These are phyloP conservation scores for Trinorchestia longiramus DNA, from an alignment of 1,140 invertebrate species.

Conservation along the genomic window DNA sequence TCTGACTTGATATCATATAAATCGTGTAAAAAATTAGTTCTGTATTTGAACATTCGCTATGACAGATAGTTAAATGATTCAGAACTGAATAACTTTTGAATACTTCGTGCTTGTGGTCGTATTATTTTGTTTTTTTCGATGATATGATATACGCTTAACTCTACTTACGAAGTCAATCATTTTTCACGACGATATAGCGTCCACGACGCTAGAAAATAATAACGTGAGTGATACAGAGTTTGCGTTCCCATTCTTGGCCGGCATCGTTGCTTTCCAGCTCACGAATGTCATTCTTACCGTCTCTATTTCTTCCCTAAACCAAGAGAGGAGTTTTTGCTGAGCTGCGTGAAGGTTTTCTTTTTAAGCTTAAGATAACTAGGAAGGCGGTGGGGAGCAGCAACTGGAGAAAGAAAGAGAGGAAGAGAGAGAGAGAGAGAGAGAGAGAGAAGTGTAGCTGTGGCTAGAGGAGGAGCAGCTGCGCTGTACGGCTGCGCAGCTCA, in stretches of 20 bases:
- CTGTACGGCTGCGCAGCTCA: neutral
- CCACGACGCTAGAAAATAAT: neutral
- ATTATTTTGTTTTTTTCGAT: neutral
- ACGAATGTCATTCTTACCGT: constrained; percentile 13
- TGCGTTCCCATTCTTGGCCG: neutral
- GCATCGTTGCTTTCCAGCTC: neutral
- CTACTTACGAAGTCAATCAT: too few species aligned
- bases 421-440: neutral
- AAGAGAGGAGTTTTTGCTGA: neutral
- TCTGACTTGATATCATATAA: too few species aligned
- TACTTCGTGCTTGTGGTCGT: neutral
- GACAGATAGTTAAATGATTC: neutral
- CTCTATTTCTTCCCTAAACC: constrained; percentile 7
- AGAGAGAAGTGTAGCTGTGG: neutral
- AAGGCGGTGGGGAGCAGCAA: neutral
- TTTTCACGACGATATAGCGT: neutral
- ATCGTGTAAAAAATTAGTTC: too few species aligned
- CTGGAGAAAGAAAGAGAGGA: neutral
- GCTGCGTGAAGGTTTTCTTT: constrained; percentile 5
- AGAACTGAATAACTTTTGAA: neutral
- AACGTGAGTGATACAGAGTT: neutral
- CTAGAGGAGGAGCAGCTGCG: constrained; percentile 28
- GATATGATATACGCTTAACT: neutral
- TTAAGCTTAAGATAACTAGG: constrained; percentile 24
- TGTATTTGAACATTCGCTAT: neutral